Evolutionary conservation across 2,113 vertebrate species (phyloP), one percentile per base, ranked within the genome.

Genomic region (Chlorocebus sabaeus): DNA sequence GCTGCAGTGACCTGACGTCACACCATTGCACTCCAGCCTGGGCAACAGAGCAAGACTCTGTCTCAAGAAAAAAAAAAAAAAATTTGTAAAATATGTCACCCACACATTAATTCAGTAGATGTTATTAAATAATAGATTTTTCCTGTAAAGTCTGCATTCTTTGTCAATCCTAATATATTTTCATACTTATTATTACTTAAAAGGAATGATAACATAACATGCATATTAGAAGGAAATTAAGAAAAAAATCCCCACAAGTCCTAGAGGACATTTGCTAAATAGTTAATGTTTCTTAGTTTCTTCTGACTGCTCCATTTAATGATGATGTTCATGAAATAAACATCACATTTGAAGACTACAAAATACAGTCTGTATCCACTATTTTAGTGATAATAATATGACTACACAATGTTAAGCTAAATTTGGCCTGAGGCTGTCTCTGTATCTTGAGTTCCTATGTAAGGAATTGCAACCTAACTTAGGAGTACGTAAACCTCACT

Each of bases 291-390:
- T 90, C 76, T 40, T 79, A 17, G 3, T 61, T 95, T 84, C 25
- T 96, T 81, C 38, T 32, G 18, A 93, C 18, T 82, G 23, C 12
- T 91, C 10, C 90, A 96, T 52, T 89, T 79, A 93, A 89, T 59
- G 40, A 81, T 27, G 10, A 93, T 16, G 35, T 11, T 64, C 59
- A 45, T 79, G 43, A 93, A 92, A 85, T 81, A 93, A 87, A 82
- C 23, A 72, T 4, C 16, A 16, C 83, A 70, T 81, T 73, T 85
- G 8, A 89, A 86, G 13, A 84, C 20, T 16, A 76, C 35, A 73
- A 91, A 89, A 78, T 43, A 83, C 1, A 85, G 32, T 61, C 67
- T 80, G 8, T 45, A 57, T 70, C 38, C 45, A 83, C 67, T 96
- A 38, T n/a, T 92, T n/a, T 75, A 94, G 20, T 75, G n/a, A 78